A percentile compares a stretch with the other conserved stretches of the same genome.
These are phyloP conservation scores for Bugula neritina DNA, from an alignment of 2,888 invertebrate species.

Conservation along the genomic window DNA sequence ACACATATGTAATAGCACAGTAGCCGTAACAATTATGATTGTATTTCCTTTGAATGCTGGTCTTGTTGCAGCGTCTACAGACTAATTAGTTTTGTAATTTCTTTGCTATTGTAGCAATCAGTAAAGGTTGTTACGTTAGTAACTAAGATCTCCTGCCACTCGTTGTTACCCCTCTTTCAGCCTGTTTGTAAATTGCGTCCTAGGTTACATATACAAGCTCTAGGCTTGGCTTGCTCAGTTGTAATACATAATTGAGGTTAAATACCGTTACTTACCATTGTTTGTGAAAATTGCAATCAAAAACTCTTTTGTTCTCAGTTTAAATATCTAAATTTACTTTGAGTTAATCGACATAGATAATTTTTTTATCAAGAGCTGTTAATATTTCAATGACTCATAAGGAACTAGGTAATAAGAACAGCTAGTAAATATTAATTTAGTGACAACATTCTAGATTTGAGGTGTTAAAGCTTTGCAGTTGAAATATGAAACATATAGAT, in stretches of 20 bases:
- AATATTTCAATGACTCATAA: no score
- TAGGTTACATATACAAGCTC: conserved; percentile 4
- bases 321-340: not conserved
- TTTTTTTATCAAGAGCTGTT: no score
- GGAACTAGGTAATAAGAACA: no score
- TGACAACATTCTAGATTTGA: not conserved
- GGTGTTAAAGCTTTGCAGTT: no score
- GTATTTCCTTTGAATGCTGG: not conserved
- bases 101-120: not conserved
- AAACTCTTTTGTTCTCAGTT: not conserved
- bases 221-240: not conserved
- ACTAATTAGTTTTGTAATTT: conserved; percentile 13
- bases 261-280: not conserved
- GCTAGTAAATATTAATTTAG: not conserved
- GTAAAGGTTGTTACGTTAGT: not conserved
- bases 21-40: conserved; percentile 18
- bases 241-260: not conserved
- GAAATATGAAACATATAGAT: no score
- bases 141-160: no score
- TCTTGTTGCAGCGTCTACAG: not conserved
- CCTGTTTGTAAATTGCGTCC: conserved; percentile 12
- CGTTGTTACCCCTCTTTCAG: not conserved
- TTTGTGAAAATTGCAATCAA: not conserved
- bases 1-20: no score
- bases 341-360: no score